Evolutionary conservation across 2,888 invertebrate species (phyloP).

Genomic region (Isoperla grammatica): DNA sequence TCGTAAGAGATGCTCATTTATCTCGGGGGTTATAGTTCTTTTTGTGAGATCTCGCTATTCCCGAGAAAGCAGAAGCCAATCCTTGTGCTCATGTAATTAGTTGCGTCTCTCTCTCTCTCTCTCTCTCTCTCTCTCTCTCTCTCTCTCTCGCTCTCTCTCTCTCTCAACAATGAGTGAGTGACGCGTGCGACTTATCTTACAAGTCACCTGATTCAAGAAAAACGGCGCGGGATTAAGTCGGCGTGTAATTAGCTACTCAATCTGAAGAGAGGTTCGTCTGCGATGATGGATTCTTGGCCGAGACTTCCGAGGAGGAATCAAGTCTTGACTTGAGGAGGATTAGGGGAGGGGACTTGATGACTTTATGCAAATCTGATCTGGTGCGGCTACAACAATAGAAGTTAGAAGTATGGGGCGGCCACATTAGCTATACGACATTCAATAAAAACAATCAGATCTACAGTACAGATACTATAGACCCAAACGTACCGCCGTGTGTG

Average conservation of each 20-base stretch:
- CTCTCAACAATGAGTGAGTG: conserved; percentile 14
- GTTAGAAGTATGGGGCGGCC: too few relatives aligned
- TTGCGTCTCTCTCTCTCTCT: not conserved
- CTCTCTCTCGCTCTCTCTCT: not conserved
- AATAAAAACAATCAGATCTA: too few relatives aligned
- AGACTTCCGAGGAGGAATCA: too few relatives aligned
- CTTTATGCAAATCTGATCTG: too few relatives aligned
- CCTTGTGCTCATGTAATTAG: conserved; percentile 5
- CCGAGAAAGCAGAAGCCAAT: not conserved
- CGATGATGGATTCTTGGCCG: too few relatives aligned
- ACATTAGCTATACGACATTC: too few relatives aligned
- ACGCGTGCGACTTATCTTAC: not conserved
- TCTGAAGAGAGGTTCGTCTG: not conserved
- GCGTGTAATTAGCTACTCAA: conserved; percentile 12
- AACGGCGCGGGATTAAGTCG: conserved; percentile 8
- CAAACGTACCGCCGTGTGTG: too few relatives aligned
- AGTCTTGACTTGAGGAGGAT: not conserved
- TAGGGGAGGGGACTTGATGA: too few relatives aligned
- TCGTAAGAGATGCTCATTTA: conserved; percentile 10
- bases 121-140: not conserved
- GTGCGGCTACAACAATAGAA: too few relatives aligned
- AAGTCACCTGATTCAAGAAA: conserved; percentile 17
- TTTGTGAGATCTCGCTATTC: conserved; percentile 4
- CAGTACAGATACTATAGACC: too few relatives aligned
- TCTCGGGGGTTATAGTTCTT: conserved; percentile 13